phyloP scores from a whole-genome alignment of 2,797 vertebrate species.

The Salmo trutta region DNA sequence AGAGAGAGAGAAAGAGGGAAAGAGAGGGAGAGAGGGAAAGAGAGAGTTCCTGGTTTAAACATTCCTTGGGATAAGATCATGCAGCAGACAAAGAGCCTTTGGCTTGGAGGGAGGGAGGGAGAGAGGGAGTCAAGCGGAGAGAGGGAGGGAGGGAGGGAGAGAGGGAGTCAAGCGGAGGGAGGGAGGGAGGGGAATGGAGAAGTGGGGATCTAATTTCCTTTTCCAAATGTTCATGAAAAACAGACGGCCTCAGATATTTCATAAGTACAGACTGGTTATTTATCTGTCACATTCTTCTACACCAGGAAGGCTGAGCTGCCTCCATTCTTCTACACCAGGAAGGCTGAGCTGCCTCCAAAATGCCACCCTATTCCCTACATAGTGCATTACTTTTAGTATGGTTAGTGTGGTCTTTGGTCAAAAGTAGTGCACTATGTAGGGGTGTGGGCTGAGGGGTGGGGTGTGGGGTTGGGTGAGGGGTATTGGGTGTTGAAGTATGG shows the following conservation, averaged over 20 bases:
- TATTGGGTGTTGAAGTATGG: too few species aligned
- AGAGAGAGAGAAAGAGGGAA: accelerated
- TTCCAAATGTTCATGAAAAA: constrained; percentile 76
- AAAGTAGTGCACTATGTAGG: background rate
- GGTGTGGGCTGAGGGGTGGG: too few species aligned
- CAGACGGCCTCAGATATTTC: constrained; percentile 69
- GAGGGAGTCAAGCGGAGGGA: constrained; percentile 49
- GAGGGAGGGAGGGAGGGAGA: constrained; percentile 48
- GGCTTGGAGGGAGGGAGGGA: constrained; percentile 54
- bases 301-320: constrained; percentile 3
- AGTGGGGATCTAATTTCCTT: constrained; percentile 73
- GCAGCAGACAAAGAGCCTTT: constrained; percentile 52
- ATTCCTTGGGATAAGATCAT: constrained; percentile 59
- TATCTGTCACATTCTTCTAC: constrained; percentile 57
- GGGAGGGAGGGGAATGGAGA: constrained; percentile 25
- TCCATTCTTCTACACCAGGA: too few species aligned
- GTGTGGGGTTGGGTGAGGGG: too few species aligned
- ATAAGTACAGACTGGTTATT: constrained; percentile 69
- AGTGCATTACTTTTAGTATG: background rate
- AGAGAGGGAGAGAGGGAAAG: background rate
- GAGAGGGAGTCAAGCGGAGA: constrained; percentile 49
- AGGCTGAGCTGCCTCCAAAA: background rate
- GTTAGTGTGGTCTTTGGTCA: too few species aligned
- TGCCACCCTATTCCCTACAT: background rate
- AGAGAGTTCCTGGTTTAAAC: constrained; percentile 47